Evolutionary conservation across 2,888 invertebrate genomes (phyloP).

Genomic region (Drosophila borealis): DNA sequence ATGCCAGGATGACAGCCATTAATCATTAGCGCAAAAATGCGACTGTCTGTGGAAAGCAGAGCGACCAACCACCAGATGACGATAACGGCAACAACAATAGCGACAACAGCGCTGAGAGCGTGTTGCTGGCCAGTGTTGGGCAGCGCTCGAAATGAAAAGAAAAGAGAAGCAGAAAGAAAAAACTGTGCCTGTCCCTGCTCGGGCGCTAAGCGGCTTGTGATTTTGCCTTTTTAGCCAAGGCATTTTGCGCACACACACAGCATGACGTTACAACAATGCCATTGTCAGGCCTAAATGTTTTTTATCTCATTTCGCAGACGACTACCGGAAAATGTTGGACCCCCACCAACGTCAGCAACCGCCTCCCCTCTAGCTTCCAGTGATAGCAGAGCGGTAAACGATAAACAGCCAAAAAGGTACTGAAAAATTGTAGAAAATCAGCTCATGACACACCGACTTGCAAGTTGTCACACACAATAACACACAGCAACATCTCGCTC

Average conservation of each 20-base stretch:
- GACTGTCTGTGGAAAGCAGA: conserved; percentile 25
- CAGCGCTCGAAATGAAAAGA: neutral
- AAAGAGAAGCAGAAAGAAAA: neutral
- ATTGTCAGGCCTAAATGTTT: conserved; percentile 68
- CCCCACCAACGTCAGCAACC: neutral
- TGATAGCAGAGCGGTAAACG: conserved; percentile 23
- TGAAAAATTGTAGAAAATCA: conserved; percentile 74
- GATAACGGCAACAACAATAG: conserved; percentile 14
- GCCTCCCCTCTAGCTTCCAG: conserved; percentile 6
- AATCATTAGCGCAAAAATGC: conserved; percentile 76
- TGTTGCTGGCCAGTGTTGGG: conserved; percentile 32
- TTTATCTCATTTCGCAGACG: conserved; percentile 75
- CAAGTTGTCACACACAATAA: conserved; percentile 13
- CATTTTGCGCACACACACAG: conserved; percentile 42
- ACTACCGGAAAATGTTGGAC: conserved; percentile 43
- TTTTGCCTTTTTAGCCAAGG: conserved; percentile 38
- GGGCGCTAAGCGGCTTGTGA: conserved; percentile 64
- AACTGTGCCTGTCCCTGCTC: neutral
- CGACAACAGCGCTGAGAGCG: conserved; percentile 7
- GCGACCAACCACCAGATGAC: conserved; percentile 51
- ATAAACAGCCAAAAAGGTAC: conserved; percentile 39
- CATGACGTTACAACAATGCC: conserved; percentile 62
- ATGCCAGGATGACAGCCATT: conserved; percentile 66
- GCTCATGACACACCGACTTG: conserved; percentile 65
- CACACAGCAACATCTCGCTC: conserved; percentile 7